Evolutionary conservation across 2,888 invertebrate genomes (phyloP).

Genomic region (Cremastinae sp.): DNA sequence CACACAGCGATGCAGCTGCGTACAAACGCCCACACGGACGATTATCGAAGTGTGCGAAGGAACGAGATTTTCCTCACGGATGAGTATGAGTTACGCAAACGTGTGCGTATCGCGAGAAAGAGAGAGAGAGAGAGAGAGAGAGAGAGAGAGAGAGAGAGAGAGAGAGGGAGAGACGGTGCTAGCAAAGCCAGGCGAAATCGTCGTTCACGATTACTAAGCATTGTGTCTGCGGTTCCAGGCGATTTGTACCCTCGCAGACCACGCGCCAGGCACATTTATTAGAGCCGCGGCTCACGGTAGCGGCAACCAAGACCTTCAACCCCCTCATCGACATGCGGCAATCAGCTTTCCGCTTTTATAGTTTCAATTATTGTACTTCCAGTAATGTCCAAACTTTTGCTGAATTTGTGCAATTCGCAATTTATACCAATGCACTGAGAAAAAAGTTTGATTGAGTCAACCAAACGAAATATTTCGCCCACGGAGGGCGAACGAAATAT

Average conservation of each 20-base stretch:
- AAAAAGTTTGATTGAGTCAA: too few relatives aligned
- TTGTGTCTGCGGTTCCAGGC: constrained; percentile 77
- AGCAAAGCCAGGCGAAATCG: constrained; percentile 64
- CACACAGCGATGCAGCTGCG: constrained; percentile 59
- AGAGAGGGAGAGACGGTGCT: constrained; percentile 53
- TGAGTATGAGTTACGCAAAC: constrained; percentile 25
- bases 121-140: too few relatives aligned
- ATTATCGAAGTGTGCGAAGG: too few relatives aligned
- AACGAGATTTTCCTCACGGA: constrained; percentile 11
- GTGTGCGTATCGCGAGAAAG: constrained; percentile 45
- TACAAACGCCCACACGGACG: constrained; percentile 10
- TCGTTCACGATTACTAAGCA: constrained; percentile 77
- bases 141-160: too few relatives aligned
- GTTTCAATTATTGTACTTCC: too few relatives aligned
- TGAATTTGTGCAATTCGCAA: too few relatives aligned
- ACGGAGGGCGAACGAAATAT: too few relatives aligned
- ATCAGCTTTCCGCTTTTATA: constrained; percentile 26
- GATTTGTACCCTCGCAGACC: constrained; percentile 76
- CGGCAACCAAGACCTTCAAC: constrained; percentile 35
- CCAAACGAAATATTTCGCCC: too few relatives aligned
- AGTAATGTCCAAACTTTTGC: too few relatives aligned
- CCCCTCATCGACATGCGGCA: constrained; percentile 3
- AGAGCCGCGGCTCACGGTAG: constrained; percentile 64
- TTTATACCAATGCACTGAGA: too few relatives aligned
- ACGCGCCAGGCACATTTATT: constrained; percentile 75